Base-by-base conservation (phyloP, 2,113 vertebrate species). In the Calonectris borealis region DNA sequence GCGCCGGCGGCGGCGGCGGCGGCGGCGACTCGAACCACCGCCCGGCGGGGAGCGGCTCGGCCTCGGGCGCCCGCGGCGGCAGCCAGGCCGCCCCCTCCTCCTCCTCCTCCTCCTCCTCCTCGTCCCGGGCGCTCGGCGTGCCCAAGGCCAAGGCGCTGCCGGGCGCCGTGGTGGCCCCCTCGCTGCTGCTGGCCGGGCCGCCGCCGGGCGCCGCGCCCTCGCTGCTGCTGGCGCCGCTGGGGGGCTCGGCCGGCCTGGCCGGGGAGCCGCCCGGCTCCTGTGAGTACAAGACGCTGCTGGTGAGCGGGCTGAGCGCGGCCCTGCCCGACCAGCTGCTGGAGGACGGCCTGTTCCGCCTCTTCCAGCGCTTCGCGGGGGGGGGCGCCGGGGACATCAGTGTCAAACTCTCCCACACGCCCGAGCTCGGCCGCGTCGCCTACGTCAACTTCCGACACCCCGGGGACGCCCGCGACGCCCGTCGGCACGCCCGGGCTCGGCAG, bases 321-420 rank as follows among this genome's bases (percentile, higher is more conserved):
- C 98, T 99, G 60, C 98, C 99, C 11, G 99, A 99, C 92, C 99
- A 99, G 97, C 98, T 99, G 94, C 98, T 99, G 77, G 99, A 99
- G 98, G 99, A 99, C 95, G 98, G 99, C 34, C 98, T 99, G 49
- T 99, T 99, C 92, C 99, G 99, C 82, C 99, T 99, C 97, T 99
- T 99, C 96, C 99, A 99, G 97, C 99, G 99, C 97, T 99, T 99
- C 90, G 96, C 96, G 54, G 96, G 96, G 38, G 97, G 97, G 25
- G 97, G 96, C 34, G 97, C 97, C 86, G 99, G 99, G 10, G 99
- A 99, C 94, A 99, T 99, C 61, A 99, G 99, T 76, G 98, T 99
- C 78, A 99, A 99, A 52, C 98, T 99, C 69, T 99, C 99, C 8
- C 99, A 99, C 98, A 99, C 99, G 7, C 99, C 99, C 1, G 99